Evolutionary conservation across 2,113 vertebrate genomes (phyloP), one percentile per base, ranked within the genome.

Genomic region (Cottus gobio): DNA sequence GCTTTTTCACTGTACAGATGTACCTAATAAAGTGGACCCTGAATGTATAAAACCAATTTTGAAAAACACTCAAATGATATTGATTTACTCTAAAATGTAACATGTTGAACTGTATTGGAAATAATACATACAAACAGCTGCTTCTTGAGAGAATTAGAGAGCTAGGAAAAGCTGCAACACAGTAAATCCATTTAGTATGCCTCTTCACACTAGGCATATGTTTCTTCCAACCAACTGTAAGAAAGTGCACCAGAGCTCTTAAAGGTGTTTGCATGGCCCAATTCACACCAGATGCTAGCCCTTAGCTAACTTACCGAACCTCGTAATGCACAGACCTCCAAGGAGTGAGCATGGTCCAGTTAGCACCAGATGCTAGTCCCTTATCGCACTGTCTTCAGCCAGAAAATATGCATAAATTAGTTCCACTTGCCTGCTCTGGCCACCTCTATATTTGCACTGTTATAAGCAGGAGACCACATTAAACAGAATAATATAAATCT

Each of bases 301-400:
- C 90, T 88, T 87, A 93, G 92, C 92, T 90, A 91, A 92, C 85
- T 83, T 90, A 92, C 77, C 83, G 36, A 85, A 91, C 79, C 73
- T 90, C 85, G 75, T 71, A 88, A 88, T 80, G 71, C 73, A 81
- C 71, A 91, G 81, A 86, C 89, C 93, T 94, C 93, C 78, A 87
- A 94, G 93, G 93, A 93, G 87, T 67, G 73, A 90, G 83, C 90
- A 93, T 94, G 94, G 93, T 94, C 93, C 93, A 94, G 92, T 94
- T 93, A 93, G 91, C 94, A 94, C 92, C 94, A 95, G 94, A 94
- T 92, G 91, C 90, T 93, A 91, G 92, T 89, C 84, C 91, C 89
- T 90, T 87, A 86, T 85, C 86, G 74, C 71, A 88, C 78, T 75
- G 79, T 90, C 91, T 88, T 88, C 86, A 88, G 91, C 89, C 91